Base-by-base conservation (phyloP, 2,888 invertebrate species). In the Aphodius granarius region DNA sequence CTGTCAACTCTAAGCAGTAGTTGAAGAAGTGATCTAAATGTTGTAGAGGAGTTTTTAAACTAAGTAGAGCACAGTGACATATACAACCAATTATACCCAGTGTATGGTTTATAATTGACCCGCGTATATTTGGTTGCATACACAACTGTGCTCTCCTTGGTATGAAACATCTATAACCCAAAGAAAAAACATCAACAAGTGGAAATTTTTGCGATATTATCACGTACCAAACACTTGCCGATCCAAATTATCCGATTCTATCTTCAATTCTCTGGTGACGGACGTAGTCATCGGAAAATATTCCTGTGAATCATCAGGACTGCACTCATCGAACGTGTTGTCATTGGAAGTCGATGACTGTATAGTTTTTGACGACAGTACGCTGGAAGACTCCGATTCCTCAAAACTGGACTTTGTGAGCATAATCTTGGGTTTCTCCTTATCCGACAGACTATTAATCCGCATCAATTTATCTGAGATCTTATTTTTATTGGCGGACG, bases 241-340 rank as follows among this genome's bases (percentile, higher is more conserved):
- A 86, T 96, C 95, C 81, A 96, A 88, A 84, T 94, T 95, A 83
- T 96, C 95, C 78, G 95, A 86, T 85, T 96, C 95, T 71, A 95
- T 89, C 81, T 94, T 90, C 81, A 96, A 87, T 85, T 96, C 95
- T 81, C 95, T 90, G 0, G 95, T 95, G 89, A 95, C 94, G 2
- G 95, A 94, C 3, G 95, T 95, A 0, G 95, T 94, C 92, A 96
- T 94, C 2, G 95, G 95, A 83, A 94, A 94, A 85, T 95, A 95
- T 83, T 94, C 94, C 81, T 94, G 93, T 0, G 93, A 93, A 85
- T 95, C 94, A 81, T 95, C 94, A 0, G 94, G 94, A 78, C 94
- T 94, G 80, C 91, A 91, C 71, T 91, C 91, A 76, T 91, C 91
- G 79, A 90, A 86, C 0, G 86, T 86, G 78, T 87, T 84, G 71